Percentiles rank a stretch among this genome's conserved stretches.
These are phyloP conservation scores for Delia radicum DNA, from an alignment of 1,140 invertebrate genomes.

Conservation along the genomic window DNA sequence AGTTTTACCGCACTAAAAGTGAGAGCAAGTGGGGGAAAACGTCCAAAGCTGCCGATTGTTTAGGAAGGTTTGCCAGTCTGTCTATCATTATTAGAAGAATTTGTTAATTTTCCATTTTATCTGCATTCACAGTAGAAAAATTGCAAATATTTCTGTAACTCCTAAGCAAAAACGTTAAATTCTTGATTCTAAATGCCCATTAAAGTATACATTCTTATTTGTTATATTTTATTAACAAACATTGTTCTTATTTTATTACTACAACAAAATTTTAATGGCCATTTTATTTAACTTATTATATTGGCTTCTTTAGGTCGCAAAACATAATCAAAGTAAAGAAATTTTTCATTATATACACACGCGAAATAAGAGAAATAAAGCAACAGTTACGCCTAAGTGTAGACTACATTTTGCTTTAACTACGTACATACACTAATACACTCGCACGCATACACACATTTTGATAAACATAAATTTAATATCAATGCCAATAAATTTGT, in stretches of 20 bases:
- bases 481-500: neutral
- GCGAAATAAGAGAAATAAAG: too few relatives aligned
- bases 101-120: too few relatives aligned
- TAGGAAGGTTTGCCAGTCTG: too few relatives aligned
- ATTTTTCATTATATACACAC: neutral
- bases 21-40: too few relatives aligned
- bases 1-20: too few relatives aligned
- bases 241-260: neutral
- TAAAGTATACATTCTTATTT: too few relatives aligned
- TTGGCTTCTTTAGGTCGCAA: neutral
- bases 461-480: neutral
- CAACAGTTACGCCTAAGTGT: neutral
- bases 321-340: neutral
- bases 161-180: too few relatives aligned
- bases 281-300: neutral
- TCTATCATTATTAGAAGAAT: too few relatives aligned
- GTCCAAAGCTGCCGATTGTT: too few relatives aligned
- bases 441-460: neutral
- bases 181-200: too few relatives aligned
- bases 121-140: too few relatives aligned
- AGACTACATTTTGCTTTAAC: neutral
- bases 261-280: neutral
- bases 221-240: neutral
- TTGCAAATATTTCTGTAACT: too few relatives aligned
- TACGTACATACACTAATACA: neutral